Evolutionary conservation across 2,888 invertebrate species (phyloP).

Genomic region (Amblyjoppa fuscipennis): DNA sequence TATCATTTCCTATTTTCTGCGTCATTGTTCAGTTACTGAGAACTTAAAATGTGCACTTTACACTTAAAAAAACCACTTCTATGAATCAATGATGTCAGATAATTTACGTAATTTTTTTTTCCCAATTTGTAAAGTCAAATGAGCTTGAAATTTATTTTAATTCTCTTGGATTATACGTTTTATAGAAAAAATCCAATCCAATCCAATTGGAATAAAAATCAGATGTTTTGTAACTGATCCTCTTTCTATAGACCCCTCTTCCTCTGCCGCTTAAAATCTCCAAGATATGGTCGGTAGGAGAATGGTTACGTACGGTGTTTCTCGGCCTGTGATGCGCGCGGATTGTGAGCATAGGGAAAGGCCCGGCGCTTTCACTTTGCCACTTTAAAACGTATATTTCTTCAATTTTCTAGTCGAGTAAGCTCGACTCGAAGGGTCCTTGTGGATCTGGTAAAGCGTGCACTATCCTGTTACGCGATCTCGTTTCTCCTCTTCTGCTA

Average conservation of each 20-base stretch:
- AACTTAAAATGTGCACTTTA: too few relatives aligned
- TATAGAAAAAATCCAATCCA: too few relatives aligned
- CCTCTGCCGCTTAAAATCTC: conserved; percentile 1
- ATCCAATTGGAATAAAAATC: not conserved
- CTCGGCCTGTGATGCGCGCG: conserved; percentile 54
- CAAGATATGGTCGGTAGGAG: conserved; percentile 8
- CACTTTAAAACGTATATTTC: conserved; percentile 84
- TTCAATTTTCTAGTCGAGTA: conserved; percentile 85
- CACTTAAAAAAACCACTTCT: too few relatives aligned
- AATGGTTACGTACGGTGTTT: conserved; percentile 18
- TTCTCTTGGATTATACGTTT: too few relatives aligned
- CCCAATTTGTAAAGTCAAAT: too few relatives aligned
- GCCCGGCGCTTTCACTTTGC: conserved; percentile 75
- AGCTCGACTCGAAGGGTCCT: conserved; percentile 83
- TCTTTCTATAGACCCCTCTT: not conserved
- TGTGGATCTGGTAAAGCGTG: conserved; percentile 84
- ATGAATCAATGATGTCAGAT: too few relatives aligned
- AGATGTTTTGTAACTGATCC: not conserved
- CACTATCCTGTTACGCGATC: conserved; percentile 85
- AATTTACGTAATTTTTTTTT: too few relatives aligned
- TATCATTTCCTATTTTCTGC: too few relatives aligned
- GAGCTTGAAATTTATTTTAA: too few relatives aligned
- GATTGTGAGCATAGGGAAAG: conserved; percentile 59
- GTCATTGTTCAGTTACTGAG: too few relatives aligned
- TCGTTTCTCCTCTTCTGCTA: conserved; percentile 75